Conservation (phyloP, 2,888 invertebrate species). For the Lasioglossum villosulum region DNA sequence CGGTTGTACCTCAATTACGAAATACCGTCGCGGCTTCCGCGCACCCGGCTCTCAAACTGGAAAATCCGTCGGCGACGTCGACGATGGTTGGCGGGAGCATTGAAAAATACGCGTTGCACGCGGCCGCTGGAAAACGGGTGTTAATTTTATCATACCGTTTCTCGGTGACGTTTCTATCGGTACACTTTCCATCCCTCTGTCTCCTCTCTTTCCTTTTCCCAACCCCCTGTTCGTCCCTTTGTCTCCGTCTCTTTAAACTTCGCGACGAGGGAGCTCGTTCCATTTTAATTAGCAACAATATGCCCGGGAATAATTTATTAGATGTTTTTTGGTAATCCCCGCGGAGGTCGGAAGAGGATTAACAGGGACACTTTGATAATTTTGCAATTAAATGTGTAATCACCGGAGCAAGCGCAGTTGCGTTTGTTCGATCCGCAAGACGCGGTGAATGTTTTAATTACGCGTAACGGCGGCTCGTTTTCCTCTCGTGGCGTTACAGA, state of each 20-base stretch:
- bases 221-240: neutral
- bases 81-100: neutral
- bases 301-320: neutral
- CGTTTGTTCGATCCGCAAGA: neutral
- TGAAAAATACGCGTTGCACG: neutral
- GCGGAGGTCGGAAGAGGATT: neutral
- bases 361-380: neutral
- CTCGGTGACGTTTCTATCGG: neutral
- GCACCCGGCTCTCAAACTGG: neutral
- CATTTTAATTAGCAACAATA: conserved; percentile 6
- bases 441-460: neutral
- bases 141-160: conserved; percentile 25
- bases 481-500: neutral
- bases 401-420: neutral
- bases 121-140: neutral
- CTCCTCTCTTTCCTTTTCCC: neutral
- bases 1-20: conserved; percentile 74
- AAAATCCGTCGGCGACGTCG: neutral
- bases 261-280: neutral
- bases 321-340: conserved; percentile 8
- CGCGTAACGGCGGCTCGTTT: neutral
- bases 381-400: neutral
- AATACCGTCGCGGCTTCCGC: conserved; percentile 10
- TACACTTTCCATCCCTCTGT: neutral
- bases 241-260: conserved; percentile 7